Base-by-base conservation (phyloP, 2,113 vertebrate species). In the Phyllopteryx taeniolatus region DNA sequence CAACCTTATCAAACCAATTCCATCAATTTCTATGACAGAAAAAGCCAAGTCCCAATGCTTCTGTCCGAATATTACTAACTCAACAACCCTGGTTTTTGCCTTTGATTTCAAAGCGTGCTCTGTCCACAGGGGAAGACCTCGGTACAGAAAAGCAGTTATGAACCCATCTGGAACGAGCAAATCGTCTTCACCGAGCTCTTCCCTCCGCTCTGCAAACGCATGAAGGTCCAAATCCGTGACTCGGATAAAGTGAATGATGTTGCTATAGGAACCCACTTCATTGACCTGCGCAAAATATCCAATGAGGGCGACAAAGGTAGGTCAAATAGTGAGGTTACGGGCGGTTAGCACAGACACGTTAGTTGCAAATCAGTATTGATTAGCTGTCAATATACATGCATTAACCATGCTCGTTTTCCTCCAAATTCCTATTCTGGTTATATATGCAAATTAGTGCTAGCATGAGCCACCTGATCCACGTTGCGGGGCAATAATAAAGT, bases 291-390 rank as follows among this genome's bases (percentile, higher is more conserved):
- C 71, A 99, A 98, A 88, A 94, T 99, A 84, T 95, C 96, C 72
- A 99, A 99, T 0, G 98, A 99, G 13, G 97, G 98, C 22, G 97
- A 99, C 89, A 99, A 96, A 95, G 98, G 98, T 98, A 71, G 75
- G 39, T 78, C 43, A 79, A n/a, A 64, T 17, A 3, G 9, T 8
- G 31, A 6, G 15, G 7, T 17, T 51, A 4, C 22, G 22, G n/a
- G 17, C 2, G 14, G 11, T 11, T 35, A 5, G 4, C 35, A 19
- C 2, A 44, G 44, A 22, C 2, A 20, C 17, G 4, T 39, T 20
- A 43, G 19, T n/a, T 11, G 39, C 10, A 14, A 44, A 39, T 42
- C 11, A 35, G 27, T 60, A 80, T 75, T 75, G 73, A 83, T 84
- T 74, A 60, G 20, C 33, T 75, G 39, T 71, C 61, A 17, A 49